Conservation (phyloP, 2,888 invertebrate genomes). For the Phlogophora meticulosa region DNA sequence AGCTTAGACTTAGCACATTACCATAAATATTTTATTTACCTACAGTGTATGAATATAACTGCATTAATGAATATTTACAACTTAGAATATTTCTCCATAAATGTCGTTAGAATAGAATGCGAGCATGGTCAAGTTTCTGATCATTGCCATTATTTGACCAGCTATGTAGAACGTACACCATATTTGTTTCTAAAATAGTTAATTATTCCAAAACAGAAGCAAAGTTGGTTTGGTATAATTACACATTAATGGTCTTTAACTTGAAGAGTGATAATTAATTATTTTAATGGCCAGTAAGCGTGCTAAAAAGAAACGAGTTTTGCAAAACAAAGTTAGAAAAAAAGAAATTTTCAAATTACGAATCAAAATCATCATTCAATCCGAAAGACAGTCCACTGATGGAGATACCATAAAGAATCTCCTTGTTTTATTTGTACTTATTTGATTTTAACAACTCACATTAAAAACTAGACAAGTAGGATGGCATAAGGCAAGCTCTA, state of each 20-base stretch:
- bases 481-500: neutral
- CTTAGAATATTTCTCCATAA: conserved; percentile 20
- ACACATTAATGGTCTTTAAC: conserved; percentile 4
- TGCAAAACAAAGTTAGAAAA: neutral
- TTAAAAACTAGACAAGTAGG: neutral
- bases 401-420: neutral
- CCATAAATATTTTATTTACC: neutral
- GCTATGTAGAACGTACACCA: conserved; percentile 20
- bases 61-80: conserved; percentile 30
- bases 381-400: neutral
- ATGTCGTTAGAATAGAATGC: conserved; percentile 32
- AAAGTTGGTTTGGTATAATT: neutral
- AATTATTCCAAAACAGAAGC: conserved; percentile 20
- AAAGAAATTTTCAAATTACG: neutral
- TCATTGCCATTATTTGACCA: conserved; percentile 23
- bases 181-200: neutral
- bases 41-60: neutral
- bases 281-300: conserved; percentile 9
- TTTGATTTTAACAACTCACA: neutral
- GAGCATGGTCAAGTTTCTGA: conserved; percentile 42
- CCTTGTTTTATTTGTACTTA: neutral
- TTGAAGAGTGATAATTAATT: no score
- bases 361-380: neutral
- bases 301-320: conserved; percentile 7
- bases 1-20: neutral